phyloP scores from a whole-genome alignment of 2,797 vertebrate genomes.

The Oophaga sylvatica region DNA sequence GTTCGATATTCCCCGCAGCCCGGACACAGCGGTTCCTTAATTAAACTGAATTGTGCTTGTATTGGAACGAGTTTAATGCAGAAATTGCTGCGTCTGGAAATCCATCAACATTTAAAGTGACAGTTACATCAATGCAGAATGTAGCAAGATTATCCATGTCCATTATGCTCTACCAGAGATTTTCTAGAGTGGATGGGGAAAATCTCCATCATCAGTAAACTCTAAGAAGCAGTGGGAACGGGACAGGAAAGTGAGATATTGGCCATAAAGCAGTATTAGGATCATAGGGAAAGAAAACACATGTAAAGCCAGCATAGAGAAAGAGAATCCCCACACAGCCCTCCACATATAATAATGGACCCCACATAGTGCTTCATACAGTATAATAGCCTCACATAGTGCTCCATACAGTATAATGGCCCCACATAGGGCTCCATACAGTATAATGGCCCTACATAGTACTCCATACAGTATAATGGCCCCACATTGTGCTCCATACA shows the following conservation, averaged over 20 bases:
- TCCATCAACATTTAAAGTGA: neutral
- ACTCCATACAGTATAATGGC: too few relatives aligned
- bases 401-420: too few relatives aligned
- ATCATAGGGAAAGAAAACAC: neutral
- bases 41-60: neutral
- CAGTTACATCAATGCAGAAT: neutral
- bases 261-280: neutral
- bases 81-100: conserved; percentile 14
- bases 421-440: too few relatives aligned
- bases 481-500: too few relatives aligned
- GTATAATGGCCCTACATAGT: too few relatives aligned
- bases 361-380: too few relatives aligned
- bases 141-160: neutral
- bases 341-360: too few relatives aligned
- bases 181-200: neutral
- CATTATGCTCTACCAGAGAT: neutral
- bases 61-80: conserved; percentile 12
- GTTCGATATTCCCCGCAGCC: neutral
- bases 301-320: neutral
- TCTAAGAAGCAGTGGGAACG: neutral
- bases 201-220: neutral
- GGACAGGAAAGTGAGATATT: neutral
- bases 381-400: too few relatives aligned
- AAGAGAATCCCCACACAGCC: too few relatives aligned
- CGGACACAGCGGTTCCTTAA: conserved; percentile 16